Percentiles rank a stretch among this genome's conserved stretches.
Conservation (phyloP, 2,113 vertebrate species). For the Gasterosteus aculeatus region DNA sequence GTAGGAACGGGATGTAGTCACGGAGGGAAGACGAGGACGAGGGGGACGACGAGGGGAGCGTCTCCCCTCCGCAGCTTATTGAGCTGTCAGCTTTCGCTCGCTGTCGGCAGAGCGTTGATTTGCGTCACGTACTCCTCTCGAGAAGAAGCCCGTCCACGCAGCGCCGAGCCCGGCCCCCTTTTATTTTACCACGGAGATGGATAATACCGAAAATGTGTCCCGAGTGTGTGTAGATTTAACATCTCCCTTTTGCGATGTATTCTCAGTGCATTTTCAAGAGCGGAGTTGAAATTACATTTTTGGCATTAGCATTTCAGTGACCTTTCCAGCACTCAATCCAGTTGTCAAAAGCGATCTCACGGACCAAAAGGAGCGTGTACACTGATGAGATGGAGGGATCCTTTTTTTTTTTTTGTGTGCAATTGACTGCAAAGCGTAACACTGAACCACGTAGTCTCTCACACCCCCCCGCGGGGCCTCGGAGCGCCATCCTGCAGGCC, state of each 20-base stretch:
- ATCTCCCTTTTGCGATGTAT: constrained; percentile 27
- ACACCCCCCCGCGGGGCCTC: neutral
- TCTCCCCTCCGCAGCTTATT: constrained; percentile 62
- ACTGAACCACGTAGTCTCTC: neutral
- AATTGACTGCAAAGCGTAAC: constrained; percentile 3
- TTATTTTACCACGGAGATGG: constrained; percentile 47
- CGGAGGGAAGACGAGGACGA: constrained; percentile 18
- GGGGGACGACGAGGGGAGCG: constrained; percentile 30
- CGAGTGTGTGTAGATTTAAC: constrained; percentile 27
- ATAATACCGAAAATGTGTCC: constrained; percentile 33
- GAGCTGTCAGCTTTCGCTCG: constrained; percentile 74
- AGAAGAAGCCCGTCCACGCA: constrained; percentile 51
- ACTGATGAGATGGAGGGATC: constrained; percentile 20
- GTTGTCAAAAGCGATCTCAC: constrained; percentile 39
- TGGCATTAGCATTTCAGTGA: constrained; percentile 55
- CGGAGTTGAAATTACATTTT: constrained; percentile 52
- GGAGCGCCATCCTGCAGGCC: neutral
- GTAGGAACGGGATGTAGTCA: constrained; percentile 48
- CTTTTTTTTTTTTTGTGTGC: neutral
- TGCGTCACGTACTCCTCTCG: constrained; percentile 8
- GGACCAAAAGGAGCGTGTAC: constrained; percentile 14
- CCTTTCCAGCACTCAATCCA: constrained; percentile 60
- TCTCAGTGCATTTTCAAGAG: constrained; percentile 45
- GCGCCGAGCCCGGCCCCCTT: constrained; percentile 41
- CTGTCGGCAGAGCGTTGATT: constrained; percentile 66